These are phyloP conservation scores for Polymixis lichenea DNA, from an alignment of 2,888 invertebrate genomes.

Conservation along the genomic window DNA sequence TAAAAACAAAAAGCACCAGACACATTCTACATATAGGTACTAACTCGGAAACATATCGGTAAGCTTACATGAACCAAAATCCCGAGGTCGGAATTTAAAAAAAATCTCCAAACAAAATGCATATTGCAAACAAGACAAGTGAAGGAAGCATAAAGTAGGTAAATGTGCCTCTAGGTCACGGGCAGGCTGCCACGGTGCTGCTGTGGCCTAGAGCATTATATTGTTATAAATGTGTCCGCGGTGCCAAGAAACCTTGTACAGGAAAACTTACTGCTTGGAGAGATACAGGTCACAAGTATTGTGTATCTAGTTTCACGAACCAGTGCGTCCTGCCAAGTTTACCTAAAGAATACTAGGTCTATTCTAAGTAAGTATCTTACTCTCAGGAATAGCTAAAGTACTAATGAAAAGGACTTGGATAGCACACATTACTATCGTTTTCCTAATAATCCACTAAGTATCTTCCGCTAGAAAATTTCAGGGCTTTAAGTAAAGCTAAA, in stretches of 20 bases:
- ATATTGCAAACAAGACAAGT: slow-evolving; percentile 37
- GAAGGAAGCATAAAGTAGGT: slow-evolving; percentile 35
- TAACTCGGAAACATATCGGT: background rate
- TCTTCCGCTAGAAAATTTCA: background rate
- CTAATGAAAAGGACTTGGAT: background rate
- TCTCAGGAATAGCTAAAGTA: background rate
- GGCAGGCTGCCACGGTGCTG: slow-evolving; percentile 45
- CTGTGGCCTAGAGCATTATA: slow-evolving; percentile 33
- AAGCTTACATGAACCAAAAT: background rate
- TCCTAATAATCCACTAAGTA: background rate
- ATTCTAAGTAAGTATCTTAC: too few relatives aligned
- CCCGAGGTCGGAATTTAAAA: background rate
- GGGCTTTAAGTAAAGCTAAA: background rate
- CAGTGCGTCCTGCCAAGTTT: slow-evolving; percentile 1
- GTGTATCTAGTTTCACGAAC: background rate
- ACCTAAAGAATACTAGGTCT: background rate
- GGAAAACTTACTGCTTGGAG: slow-evolving; percentile 22
- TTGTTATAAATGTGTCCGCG: slow-evolving; percentile 43
- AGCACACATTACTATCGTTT: background rate
- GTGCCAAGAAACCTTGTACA: slow-evolving; percentile 48
- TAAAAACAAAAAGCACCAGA: too few relatives aligned
- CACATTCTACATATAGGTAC: too few relatives aligned
- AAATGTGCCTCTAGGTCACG: slow-evolving; percentile 56
- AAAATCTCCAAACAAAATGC: background rate
- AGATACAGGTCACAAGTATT: slow-evolving; percentile 9